Evolutionary conservation across 37 sponge, comb jelly and placozoan species (phyloP).

Genomic region (Trichoplax adhaerens): DNA sequence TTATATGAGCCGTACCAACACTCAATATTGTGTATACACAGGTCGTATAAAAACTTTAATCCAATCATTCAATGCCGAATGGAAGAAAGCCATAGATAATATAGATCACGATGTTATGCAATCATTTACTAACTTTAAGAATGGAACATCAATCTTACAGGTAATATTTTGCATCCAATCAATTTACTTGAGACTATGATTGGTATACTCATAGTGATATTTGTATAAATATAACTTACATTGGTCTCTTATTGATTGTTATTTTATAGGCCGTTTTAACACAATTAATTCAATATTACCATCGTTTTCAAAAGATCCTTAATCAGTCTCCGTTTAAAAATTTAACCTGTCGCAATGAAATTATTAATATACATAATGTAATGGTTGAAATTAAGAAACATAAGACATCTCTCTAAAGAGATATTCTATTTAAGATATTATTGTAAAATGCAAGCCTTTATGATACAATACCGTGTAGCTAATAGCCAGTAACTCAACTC

Average conservation of each 20-base stretch:
- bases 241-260: not conserved
- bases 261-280: constrained; percentile 45
- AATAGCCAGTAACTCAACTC: too few species aligned
- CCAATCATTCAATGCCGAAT: constrained; percentile 59
- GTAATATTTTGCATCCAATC: constrained; percentile 9
- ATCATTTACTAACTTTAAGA: constrained; percentile 91
- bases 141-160: constrained; percentile 85
- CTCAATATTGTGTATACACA: constrained; percentile 1
- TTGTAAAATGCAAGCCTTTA: too few species aligned
- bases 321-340: constrained; percentile 71
- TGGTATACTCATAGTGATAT: not conserved
- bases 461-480: too few species aligned
- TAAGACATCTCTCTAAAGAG: constrained; percentile 39
- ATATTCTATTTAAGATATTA: too few species aligned
- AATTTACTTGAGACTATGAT: not conserved
- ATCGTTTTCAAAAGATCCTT: constrained; percentile 79
- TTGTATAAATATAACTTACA: not conserved
- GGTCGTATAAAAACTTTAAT: constrained; percentile 68
- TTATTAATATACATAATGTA: constrained; percentile 87
- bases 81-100: constrained; percentile 78
- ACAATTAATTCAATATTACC: constrained; percentile 94
- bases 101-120: constrained; percentile 78
- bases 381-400: constrained; percentile 98
- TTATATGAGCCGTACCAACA: not conserved
- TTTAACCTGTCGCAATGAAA: constrained; percentile 51